Base-by-base conservation (phyloP, 1,140 invertebrate species). In the Anastrepha ludens region DNA sequence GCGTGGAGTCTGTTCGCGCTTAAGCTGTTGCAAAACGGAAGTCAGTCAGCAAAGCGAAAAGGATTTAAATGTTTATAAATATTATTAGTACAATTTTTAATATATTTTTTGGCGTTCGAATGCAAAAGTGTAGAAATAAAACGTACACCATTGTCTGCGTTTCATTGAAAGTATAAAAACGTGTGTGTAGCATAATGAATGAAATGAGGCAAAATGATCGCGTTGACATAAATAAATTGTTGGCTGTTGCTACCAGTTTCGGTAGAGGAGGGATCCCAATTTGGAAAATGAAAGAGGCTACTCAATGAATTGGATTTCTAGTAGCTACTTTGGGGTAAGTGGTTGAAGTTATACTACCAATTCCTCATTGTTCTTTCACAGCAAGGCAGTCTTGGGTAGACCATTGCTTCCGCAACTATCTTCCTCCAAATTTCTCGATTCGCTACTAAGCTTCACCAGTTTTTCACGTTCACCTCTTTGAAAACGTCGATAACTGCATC, bases 151-250 rank as follows among this genome's bases (percentile, higher is more conserved):
- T 78, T 7, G 9, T 2, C 2, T 86, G 41, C 7, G 15, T 87
- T 88, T 89, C 89, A 90, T 90, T 90, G 88, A 89, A 91, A 90
- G 91, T 92, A 92, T 91, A 91, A 81, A 41, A 2, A 47, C 1
- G 47, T 55, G n/a, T 89, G 89, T 87, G 86, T n/a, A n/a, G 81
- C 88, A 90, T 65, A 67, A 91, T 91, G 89, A 90, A 90, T 88
- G 88, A 90, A 90, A 89, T 89, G 89, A 65, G 85, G 65, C 88
- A 20, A 58, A 81, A 20, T 55, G 47, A 81, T 47, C 39, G 86
- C 88, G 91, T 91, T 91, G 91, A 91, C 91, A 91, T 29, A 29
- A 29, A 92, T 92, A 91, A 91, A 91, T 91, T 91, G 90, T 86
- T 89, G 90, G 89, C 55, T 17, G 8, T 81, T 81, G 74, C 74